Evolutionary conservation across 2,888 invertebrate species (phyloP).

Genomic region (Hecatera dysodea): DNA sequence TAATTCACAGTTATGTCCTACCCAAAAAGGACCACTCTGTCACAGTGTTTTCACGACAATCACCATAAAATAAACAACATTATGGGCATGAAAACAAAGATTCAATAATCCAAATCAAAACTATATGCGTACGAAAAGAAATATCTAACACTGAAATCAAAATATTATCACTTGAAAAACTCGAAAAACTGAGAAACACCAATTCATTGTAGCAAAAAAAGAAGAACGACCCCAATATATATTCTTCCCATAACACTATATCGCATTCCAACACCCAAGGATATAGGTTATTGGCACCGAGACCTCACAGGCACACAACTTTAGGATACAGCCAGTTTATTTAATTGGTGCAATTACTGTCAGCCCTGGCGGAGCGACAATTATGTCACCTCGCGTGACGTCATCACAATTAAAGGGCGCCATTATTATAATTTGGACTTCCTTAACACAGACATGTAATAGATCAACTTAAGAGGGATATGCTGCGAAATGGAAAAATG

Average conservation of each 20-base stretch:
- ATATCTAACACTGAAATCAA: no score
- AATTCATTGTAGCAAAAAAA: no score
- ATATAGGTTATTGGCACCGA: constrained; percentile 31
- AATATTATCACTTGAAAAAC: no score
- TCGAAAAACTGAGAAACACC: no score
- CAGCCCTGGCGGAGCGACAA: constrained; percentile 56
- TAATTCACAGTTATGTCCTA: no score
- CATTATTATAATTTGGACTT: constrained; percentile 69
- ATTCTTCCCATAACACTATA: neutral
- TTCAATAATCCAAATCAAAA: no score
- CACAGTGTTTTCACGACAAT: no score
- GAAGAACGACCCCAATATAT: no score
- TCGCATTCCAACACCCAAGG: constrained; percentile 20
- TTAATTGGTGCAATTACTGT: constrained; percentile 64
- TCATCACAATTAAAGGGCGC: constrained; percentile 69
- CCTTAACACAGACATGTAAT: constrained; percentile 56
- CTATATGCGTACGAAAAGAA: no score
- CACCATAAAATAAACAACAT: no score
- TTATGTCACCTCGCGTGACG: constrained; percentile 70
- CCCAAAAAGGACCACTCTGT: no score
- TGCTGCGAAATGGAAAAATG: constrained; percentile 7
- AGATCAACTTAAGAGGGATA: constrained; percentile 21
- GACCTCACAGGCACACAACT: constrained; percentile 31
- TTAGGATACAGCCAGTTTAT: constrained; percentile 59
- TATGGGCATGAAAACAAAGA: no score